Base-by-base conservation (phyloP, 2,888 invertebrate species). In the Tholera decimalis region DNA sequence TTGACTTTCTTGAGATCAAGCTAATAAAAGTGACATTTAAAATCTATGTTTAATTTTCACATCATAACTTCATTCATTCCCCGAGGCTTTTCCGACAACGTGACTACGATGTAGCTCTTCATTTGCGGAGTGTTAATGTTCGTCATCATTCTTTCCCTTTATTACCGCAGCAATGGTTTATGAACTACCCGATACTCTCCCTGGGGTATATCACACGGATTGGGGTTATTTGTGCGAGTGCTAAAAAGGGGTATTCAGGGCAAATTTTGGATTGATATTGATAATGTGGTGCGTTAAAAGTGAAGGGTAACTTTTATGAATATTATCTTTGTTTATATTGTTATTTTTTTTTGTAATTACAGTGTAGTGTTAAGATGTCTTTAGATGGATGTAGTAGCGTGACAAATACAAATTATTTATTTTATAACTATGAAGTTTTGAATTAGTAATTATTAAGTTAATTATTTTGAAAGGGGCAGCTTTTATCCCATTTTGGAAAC, bases 51-150 rank as follows among this genome's bases (percentile, higher is more conserved):
- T 7, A 18, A 24, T 24, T 30, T 28, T 37, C 13, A 26, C n/a
- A 5, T 24, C 15, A 30, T 46, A 39, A 11, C 44, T 46, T 26
- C 22, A 22, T 39, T 11, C 18, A 24, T 41, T 41, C 4, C 22
- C 33, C 44, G 7, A 9, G 33, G 18, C 37, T 43, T 18, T 41
- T n/a, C 28, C 33, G 41, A 24, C 41, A 39, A 30, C 41, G 18
- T 11, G 18, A 13, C 47, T n/a, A 18, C n/a, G 47, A 24, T 68
- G 73, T 74, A 56, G 74, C 65, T 78, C 73, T 73, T 78, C 69
- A 82, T 83, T 82, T 83, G 73, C 44, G 63, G 63, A 57, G 39
- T 74, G 59, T 69, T 80, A 80, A 83, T 70, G 60, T 61, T 54
- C 33, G 51, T 61, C 69, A 75, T 81, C 64, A 66, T 63, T 80